Base-by-base conservation (phyloP, 2,888 invertebrate species). In the Agrochola lychnidis region DNA sequence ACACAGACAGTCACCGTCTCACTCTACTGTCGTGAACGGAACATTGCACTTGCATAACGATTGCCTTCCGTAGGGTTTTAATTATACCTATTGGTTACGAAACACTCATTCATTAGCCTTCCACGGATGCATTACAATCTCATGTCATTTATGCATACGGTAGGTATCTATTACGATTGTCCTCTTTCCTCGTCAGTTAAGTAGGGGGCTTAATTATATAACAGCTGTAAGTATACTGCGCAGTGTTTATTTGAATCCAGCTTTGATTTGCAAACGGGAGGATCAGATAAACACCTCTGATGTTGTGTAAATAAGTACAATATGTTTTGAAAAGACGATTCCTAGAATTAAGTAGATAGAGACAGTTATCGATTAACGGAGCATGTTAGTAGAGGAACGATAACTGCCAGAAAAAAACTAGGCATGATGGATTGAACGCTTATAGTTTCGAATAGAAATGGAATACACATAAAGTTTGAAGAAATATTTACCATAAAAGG, bases 21-120 rank as follows among this genome's bases (percentile, higher is more conserved):
- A 59, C 78, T 85, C 70, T 59, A 77, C 67, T 70, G 69, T 78
- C 70, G 76, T 76, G 42, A 68, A 78, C 74, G 75, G 76, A 87
- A 76, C 69, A 64, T 78, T 68, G 72, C 83, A 77, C 72, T 87
- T 84, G 79, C 72, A 64, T 80, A 87, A 85, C 64, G 53, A 63
- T n/a, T 53, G 59, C 56, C 72, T 85, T 87, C 82, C 80, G 85
- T 63, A 78, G 76, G 79, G 57, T 80, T 80, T 76, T 62, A 72
- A 72, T 71, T 75, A 76, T 48, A 30, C 59, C 25, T 63, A 56
- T 51, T 70, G 22, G 40, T 82, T 83, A 85, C 67, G 53, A 69
- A 70, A 82, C 66, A 84, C 42, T 61, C 12, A 70, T 53, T 64
- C 48, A 70, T 81, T 63, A 81, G 53, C 62, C 63, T 51, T 67